Base-by-base conservation (phyloP, 2,113 vertebrate genomes). In the Atherinomorus stipes region DNA sequence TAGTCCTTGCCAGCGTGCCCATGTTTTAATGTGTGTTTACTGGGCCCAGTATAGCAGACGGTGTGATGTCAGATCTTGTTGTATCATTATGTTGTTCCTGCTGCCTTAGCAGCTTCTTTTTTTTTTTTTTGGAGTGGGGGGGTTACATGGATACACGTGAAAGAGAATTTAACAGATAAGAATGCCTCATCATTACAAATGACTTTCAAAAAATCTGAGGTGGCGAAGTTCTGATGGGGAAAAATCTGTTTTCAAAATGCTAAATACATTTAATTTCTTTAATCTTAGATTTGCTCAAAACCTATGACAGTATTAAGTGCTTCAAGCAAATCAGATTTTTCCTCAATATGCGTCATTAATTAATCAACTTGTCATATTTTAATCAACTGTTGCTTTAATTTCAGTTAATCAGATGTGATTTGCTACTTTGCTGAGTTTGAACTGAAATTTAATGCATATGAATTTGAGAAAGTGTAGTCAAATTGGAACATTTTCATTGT, bases 11-110 rank as follows among this genome's bases (percentile, higher is more conserved):
- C 64, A 85, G 78, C 73, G 74, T 52, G 79, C 64, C 78, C 22
- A 49, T 38, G 85, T 77, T 74, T 92, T 83, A 84, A 85, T 87
- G 78, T 85, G 88, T 89, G 83, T 85, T 87, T 76, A 76, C 79
- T 58, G 67, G 78, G 61, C 80, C 68, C 66, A 44, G 72, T 78
- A 66, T 9, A 21, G 78, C 81, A 71, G 71, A 86, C 70, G 68
- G 81, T 61, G 69, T 15, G 40, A 59, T 88, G 81, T 84, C 82
- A 83, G 10, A 66, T 81, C 60, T 68, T 61, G 73, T 89, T 71
- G 80, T 79, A 68, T 72, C 9, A 22, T 58, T 38, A 58, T 63
- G 52, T 78, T 65, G 51, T 81, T 89, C 64, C 40, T 85, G 88
- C 85, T 75, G 50, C 70, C 61, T 88, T 77, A 82, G 80, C 77